Conservation (phyloP, 35 echinoderm and acorn worm species). For the Nesometra sesokonis region DNA sequence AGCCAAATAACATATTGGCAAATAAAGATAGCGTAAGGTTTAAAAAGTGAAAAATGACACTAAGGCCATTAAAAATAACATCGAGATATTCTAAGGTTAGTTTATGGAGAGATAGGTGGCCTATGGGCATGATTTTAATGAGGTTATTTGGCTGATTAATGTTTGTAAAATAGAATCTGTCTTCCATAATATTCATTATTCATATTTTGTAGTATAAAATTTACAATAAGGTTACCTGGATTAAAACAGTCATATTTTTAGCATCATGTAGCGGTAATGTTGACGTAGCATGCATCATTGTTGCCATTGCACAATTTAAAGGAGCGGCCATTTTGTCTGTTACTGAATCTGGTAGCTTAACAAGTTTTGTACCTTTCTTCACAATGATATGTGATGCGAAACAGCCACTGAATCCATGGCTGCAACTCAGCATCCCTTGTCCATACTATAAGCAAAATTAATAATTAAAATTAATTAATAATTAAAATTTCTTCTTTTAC, state of each 20-base stretch:
- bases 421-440: slow-evolving; percentile 9
- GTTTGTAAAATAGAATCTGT: too few relatives aligned
- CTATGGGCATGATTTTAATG: too few relatives aligned
- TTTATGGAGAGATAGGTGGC: too few relatives aligned
- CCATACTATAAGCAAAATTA: slow-evolving; percentile 53
- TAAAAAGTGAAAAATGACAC: too few relatives aligned
- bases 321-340: slow-evolving; percentile 84
- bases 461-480: not conserved
- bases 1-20: too few relatives aligned
- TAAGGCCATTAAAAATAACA: too few relatives aligned
- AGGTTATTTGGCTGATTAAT: too few relatives aligned
- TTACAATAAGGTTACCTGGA: slow-evolving; percentile 56
- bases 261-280: slow-evolving; percentile 27
- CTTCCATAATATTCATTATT: not conserved
- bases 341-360: slow-evolving; percentile 48
- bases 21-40: too few relatives aligned
- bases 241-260: slow-evolving; percentile 22
- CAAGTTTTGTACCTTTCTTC: slow-evolving; percentile 42
- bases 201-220: too few relatives aligned
- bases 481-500: not conserved
- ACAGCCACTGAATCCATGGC: slow-evolving; percentile 40
- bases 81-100: too few relatives aligned
- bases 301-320: slow-evolving; percentile 78
- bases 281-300: slow-evolving; percentile 67
- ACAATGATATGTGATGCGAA: slow-evolving; percentile 83